A percentile compares a stretch with the other conserved stretches of the same genome.
These are phyloP conservation scores for Drosophila hydei DNA, from an alignment of 1,140 invertebrate genomes.

Conservation along the genomic window DNA sequence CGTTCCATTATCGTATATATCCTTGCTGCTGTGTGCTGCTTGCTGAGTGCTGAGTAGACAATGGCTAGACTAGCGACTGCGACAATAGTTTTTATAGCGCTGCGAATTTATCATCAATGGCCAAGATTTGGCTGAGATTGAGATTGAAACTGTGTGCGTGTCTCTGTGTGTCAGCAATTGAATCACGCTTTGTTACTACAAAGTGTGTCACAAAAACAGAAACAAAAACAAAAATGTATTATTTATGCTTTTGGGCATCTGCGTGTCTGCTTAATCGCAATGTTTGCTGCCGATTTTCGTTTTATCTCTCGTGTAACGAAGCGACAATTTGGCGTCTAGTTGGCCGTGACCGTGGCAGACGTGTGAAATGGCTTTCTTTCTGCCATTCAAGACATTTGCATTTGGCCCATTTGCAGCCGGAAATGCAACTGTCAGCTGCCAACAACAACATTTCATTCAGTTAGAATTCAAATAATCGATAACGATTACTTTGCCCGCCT, in stretches of 20 bases:
- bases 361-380: constrained; percentile 29
- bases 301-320: neutral
- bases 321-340: neutral
- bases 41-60: constrained; percentile 16
- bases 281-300: neutral
- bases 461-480: constrained; percentile 31
- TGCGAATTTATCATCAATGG: constrained; percentile 39
- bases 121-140: constrained; percentile 10
- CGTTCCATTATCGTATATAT: constrained; percentile 3
- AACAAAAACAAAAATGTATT: neutral
- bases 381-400: constrained; percentile 2
- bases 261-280: constrained; percentile 23
- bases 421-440: constrained; percentile 1
- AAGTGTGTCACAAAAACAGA: constrained; percentile 27
- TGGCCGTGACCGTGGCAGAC: constrained; percentile 15
- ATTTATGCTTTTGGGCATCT: too few relatives aligned
- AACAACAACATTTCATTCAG: neutral
- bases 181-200: constrained; percentile 29
- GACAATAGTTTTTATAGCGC: constrained; percentile 44
- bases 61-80: constrained; percentile 17
- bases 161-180: constrained; percentile 18
- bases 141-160: neutral
- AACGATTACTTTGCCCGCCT: constrained; percentile 1
- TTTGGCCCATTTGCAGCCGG: constrained; percentile 4
- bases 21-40: neutral